Percentiles rank a stretch among this genome's conserved stretches.
phyloP scores from a whole-genome alignment of 2,113 vertebrate genomes.

The Trochalopteron elliotii region DNA sequence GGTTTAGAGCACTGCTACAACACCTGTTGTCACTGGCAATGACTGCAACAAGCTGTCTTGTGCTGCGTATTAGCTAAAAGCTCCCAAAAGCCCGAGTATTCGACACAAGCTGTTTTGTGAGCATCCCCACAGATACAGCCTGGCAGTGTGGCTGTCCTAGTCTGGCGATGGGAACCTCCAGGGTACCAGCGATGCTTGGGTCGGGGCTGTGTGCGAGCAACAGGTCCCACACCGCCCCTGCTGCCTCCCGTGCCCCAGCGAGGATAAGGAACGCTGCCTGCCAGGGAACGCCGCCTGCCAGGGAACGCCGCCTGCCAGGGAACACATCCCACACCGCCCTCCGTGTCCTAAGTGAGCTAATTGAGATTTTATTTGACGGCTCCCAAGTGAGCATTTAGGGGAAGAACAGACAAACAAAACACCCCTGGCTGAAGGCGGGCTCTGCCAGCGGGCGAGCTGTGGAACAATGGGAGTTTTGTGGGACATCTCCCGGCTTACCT shows the following conservation, averaged over 20 bases:
- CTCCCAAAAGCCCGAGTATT: not conserved
- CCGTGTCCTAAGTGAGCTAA: not conserved
- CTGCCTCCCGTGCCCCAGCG: not conserved
- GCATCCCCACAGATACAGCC: not conserved
- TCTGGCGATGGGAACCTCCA: not conserved
- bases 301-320: not conserved
- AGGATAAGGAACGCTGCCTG: not conserved
- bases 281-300: not conserved
- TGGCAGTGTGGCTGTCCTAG: not conserved
- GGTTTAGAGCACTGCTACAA: not conserved
- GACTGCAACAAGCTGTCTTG: not conserved
- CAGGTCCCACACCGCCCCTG: accelerated
- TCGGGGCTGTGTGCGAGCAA: not conserved
- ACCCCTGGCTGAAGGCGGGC: not conserved
- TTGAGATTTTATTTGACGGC: not conserved
- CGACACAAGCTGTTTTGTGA: accelerated
- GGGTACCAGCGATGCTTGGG: accelerated
- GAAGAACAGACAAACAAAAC: not conserved
- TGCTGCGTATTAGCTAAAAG: not conserved
- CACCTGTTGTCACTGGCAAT: not conserved
- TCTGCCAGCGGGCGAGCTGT: not conserved
- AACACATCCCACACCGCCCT: not conserved
- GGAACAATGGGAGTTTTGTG: not conserved
- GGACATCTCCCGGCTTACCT: not conserved
- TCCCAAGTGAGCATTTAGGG: not conserved